phyloP scores from a whole-genome alignment of 2,113 vertebrate genomes.

The Corapipo altera region DNA sequence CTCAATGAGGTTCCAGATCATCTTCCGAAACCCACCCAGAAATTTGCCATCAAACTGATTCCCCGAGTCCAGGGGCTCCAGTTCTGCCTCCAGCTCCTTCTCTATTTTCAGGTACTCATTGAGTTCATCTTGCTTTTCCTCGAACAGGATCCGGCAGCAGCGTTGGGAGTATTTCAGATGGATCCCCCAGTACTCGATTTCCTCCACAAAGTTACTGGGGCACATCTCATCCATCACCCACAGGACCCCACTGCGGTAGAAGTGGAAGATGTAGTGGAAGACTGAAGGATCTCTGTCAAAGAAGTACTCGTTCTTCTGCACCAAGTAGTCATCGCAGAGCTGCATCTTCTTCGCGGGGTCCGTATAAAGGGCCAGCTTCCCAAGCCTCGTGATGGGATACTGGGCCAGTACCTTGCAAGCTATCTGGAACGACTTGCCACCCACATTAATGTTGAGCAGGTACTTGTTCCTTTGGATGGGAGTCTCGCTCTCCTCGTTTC shows the following conservation, averaged over 20 bases:
- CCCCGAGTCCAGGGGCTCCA: constrained; percentile 67
- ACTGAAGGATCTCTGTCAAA: constrained; percentile 88
- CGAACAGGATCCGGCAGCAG: constrained; percentile 81
- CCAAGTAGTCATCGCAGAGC: constrained; percentile 88
- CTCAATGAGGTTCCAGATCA: constrained; percentile 81
- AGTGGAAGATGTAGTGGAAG: constrained; percentile 88
- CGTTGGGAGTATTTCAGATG: constrained; percentile 76
- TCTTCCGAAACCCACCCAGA: constrained; percentile 67
- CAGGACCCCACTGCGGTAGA: constrained; percentile 83
- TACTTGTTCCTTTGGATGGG: constrained; percentile 49
- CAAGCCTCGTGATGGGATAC: constrained; percentile 82
- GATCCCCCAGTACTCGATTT: constrained; percentile 85
- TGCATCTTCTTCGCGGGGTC: constrained; percentile 78
- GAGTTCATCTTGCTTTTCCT: constrained; percentile 82
- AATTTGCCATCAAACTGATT: constrained; percentile 75
- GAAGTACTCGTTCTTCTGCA: constrained; percentile 85
- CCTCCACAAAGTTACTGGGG: constrained; percentile 81
- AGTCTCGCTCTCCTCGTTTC: not conserved
- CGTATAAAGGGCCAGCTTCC: constrained; percentile 77
- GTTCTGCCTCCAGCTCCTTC: constrained; percentile 77
- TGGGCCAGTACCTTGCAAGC: constrained; percentile 70
- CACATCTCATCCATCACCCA: constrained; percentile 82
- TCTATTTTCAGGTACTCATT: constrained; percentile 81
- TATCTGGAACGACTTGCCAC: constrained; percentile 83
- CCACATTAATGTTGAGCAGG: constrained; percentile 83